phyloP scores from a whole-genome alignment of 2,888 invertebrate genomes.

The Coenonympha arcania region DNA sequence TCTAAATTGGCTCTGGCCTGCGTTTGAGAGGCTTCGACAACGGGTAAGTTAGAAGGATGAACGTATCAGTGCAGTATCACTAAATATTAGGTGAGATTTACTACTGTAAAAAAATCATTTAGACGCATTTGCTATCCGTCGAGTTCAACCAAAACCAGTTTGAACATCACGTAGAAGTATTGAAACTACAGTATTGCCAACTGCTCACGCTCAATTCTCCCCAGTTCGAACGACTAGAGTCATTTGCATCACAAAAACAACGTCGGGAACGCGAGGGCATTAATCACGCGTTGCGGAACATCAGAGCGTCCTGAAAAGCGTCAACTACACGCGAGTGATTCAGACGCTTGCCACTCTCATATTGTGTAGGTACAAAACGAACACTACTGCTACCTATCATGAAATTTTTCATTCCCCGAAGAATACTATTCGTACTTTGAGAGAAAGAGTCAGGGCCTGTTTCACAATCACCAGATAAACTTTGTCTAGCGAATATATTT shows the following conservation, averaged over 20 bases:
- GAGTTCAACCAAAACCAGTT: neutral
- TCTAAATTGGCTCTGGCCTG: no score
- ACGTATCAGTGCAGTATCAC: no score
- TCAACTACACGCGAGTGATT: constrained; percentile 67
- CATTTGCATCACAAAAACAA: constrained; percentile 75
- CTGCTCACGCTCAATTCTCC: constrained; percentile 70
- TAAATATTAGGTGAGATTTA: no score
- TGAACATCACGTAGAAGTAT: constrained; percentile 30
- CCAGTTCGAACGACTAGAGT: constrained; percentile 70
- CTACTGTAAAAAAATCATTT: no score
- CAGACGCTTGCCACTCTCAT: constrained; percentile 42
- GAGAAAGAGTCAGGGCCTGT: no score
- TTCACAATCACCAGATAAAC: no score
- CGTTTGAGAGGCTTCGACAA: no score
- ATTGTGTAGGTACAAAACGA: neutral
- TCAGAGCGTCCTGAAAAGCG: constrained; percentile 60
- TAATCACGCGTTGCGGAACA: constrained; percentile 67
- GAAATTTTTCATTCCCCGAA: neutral
- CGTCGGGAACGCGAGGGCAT: constrained; percentile 68
- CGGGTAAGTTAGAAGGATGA: no score
- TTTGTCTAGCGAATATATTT: no score
- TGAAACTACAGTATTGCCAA: constrained; percentile 67
- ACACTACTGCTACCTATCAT: neutral
- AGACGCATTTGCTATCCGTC: neutral
- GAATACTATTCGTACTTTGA: neutral